Conservation (phyloP, 2,113 vertebrate genomes). For the Physeter macrocephalus region DNA sequence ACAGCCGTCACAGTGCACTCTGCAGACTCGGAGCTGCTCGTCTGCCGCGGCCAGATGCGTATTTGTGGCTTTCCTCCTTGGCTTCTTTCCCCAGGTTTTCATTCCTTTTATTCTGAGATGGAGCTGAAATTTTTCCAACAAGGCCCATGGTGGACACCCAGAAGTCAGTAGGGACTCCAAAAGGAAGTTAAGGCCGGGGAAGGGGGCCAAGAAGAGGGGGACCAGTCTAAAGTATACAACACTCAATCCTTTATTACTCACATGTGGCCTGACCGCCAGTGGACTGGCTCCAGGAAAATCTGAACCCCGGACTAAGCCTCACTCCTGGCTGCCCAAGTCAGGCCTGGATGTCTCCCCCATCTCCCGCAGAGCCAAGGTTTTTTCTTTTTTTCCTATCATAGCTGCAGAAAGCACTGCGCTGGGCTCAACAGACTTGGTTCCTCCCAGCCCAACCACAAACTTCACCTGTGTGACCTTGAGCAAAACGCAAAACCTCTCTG, state of each 20-base stretch:
- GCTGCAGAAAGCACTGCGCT: background rate
- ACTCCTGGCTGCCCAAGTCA: background rate
- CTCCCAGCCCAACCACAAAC: background rate
- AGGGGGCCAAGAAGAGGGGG: slow-evolving; percentile 30
- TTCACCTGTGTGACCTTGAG: background rate
- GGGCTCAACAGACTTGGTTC: background rate
- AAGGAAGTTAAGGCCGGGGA: slow-evolving; percentile 51
- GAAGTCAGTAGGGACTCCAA: slow-evolving; percentile 63
- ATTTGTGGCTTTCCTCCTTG: slow-evolving; percentile 66
- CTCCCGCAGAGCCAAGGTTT: background rate
- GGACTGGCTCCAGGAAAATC: slow-evolving; percentile 62
- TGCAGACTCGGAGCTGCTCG: background rate
- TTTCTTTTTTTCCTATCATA: background rate
- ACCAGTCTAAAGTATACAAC: slow-evolving; percentile 21
- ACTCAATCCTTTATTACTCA: slow-evolving; percentile 50
- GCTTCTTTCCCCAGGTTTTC: slow-evolving; percentile 51
- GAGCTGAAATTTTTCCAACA: slow-evolving; percentile 62
- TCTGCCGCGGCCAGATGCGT: slow-evolving; percentile 41
- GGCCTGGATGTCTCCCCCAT: background rate
- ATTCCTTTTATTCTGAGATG: slow-evolving; percentile 60
- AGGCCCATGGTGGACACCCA: slow-evolving; percentile 56
- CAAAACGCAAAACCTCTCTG: background rate
- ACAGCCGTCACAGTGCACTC: background rate
- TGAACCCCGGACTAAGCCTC: slow-evolving; percentile 37
- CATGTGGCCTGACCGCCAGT: slow-evolving; percentile 59